A percentile compares a stretch with the other conserved stretches of the same genome.
phyloP scores from a whole-genome alignment of 2,888 invertebrate genomes.

The Stenotaenia linearis region DNA sequence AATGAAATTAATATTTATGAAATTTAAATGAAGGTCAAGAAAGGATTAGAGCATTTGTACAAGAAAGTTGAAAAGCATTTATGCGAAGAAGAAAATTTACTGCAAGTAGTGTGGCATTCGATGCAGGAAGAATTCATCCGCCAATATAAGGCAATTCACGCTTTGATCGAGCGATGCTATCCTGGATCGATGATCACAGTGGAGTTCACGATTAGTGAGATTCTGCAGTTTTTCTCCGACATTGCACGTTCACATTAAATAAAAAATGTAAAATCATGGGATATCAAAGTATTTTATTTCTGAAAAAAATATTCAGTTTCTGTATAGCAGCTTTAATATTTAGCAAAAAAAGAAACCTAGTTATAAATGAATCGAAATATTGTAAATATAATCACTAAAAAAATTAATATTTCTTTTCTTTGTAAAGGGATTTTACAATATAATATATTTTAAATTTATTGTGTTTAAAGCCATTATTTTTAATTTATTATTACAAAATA shows the following conservation, averaged over 20 bases:
- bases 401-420: background rate
- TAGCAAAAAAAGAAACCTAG: background rate
- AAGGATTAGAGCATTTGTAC: conserved; percentile 84
- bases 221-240: conserved; percentile 94
- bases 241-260: conserved; percentile 80
- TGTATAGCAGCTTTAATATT: background rate
- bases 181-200: conserved; percentile 88
- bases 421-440: background rate
- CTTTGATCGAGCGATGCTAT: conserved; percentile 89
- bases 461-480: background rate
- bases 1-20: background rate
- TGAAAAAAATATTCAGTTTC: background rate
- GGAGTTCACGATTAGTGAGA: conserved; percentile 92
- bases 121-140: conserved; percentile 99
- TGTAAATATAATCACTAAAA: background rate
- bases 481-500: background rate
- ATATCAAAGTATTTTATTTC: background rate
- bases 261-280: background rate
- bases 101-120: conserved; percentile 96
- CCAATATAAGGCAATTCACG: conserved; percentile 89
- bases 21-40: conserved; percentile 60
- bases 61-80: conserved; percentile 96
- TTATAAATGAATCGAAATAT: background rate
- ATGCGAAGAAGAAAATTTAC: conserved; percentile 84
- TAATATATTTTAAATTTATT: background rate